Evolutionary conservation across 2,113 vertebrate species (phyloP).

Genomic region (Albula goreensis): DNA sequence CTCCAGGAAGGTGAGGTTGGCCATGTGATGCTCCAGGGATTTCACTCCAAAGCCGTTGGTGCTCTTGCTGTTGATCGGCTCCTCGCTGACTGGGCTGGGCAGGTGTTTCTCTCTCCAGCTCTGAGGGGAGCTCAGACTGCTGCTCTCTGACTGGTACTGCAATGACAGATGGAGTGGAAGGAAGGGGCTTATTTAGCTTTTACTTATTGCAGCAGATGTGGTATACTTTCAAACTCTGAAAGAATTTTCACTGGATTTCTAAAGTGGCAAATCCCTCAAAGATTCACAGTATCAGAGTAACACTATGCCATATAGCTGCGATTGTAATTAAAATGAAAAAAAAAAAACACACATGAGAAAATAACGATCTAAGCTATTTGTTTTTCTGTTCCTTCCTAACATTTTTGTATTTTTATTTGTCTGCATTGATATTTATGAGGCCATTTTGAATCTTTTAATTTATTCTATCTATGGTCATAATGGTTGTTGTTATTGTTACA

Average conservation of each 20-base stretch:
- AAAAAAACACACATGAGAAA: no score
- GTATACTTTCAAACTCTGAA: not conserved
- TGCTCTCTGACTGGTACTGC: constrained; percentile 77
- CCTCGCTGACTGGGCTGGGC: constrained; percentile 67
- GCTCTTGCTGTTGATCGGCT: constrained; percentile 68
- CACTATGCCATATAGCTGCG: no score
- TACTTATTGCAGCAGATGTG: not conserved
- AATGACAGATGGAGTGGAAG: not conserved
- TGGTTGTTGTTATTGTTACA: not conserved
- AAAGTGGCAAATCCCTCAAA: not conserved
- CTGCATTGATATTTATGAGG: no score
- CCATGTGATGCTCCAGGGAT: constrained; percentile 79
- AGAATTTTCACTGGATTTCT: not conserved
- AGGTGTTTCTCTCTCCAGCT: constrained; percentile 81
- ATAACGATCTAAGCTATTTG: no score
- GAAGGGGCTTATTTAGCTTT: no score
- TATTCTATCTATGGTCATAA: not conserved
- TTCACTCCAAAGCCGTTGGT: constrained; percentile 74
- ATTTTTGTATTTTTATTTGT: no score
- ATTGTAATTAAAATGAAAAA: no score
- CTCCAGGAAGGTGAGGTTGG: constrained; percentile 80
- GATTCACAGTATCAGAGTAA: not conserved
- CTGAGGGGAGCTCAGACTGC: constrained; percentile 73
- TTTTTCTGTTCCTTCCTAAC: no score
- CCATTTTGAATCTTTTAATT: no score